These are phyloP conservation scores for Psephotus haematonotus DNA, from an alignment of 2,113 vertebrate genomes.

Conservation along the genomic window DNA sequence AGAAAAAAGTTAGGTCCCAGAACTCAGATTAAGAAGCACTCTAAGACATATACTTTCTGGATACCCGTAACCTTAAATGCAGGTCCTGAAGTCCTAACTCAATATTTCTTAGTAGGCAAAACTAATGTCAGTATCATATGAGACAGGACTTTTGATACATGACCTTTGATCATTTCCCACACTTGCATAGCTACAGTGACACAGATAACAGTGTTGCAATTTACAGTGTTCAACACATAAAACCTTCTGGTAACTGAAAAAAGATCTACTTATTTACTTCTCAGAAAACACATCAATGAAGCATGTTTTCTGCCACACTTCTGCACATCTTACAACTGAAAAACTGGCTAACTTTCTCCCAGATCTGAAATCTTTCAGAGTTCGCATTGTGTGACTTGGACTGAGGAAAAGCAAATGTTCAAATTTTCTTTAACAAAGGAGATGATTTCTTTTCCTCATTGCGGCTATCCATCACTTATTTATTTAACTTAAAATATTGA, in stretches of 20 bases:
- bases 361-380: not conserved
- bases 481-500: slow-evolving; percentile 15
- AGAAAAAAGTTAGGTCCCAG: not conserved
- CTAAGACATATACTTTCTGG: not conserved
- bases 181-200: not conserved
- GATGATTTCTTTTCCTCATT: not conserved
- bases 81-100: not conserved
- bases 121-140: not conserved
- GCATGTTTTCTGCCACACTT: not conserved
- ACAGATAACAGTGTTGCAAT: not conserved
- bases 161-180: not conserved
- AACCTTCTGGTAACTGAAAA: not conserved
- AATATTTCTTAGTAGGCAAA: not conserved
- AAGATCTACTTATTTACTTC: not conserved
- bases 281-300: not conserved
- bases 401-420: not conserved
- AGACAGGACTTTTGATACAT: not conserved
- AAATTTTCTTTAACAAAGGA: not conserved
- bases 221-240: not conserved
- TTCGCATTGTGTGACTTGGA: not conserved
- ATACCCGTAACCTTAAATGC: not conserved
- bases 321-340: not conserved
- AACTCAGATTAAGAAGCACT: not conserved
- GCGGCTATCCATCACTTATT: not conserved
- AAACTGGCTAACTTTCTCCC: not conserved